Evolutionary conservation across 1,140 invertebrate genomes (phyloP).

Genomic region (Zophobas morio): DNA sequence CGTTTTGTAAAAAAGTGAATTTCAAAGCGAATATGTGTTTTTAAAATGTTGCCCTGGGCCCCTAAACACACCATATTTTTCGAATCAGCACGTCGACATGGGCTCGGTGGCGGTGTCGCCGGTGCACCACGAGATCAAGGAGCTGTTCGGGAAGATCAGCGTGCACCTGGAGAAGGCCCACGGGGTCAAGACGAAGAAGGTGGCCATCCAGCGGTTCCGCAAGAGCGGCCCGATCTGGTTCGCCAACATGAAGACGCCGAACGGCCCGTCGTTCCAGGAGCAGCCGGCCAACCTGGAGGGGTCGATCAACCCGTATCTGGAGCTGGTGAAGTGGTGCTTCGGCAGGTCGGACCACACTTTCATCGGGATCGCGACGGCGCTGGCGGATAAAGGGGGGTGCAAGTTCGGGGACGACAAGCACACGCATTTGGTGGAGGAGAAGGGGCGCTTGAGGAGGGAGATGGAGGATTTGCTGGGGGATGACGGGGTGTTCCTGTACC

Average conservation of each 20-base stretch:
- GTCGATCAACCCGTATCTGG: conserved; percentile 74
- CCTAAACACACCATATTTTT: too few relatives aligned
- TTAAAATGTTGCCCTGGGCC: too few relatives aligned
- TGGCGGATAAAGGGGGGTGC: conserved; percentile 77
- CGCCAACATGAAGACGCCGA: conserved; percentile 78
- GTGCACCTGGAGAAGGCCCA: conserved; percentile 74
- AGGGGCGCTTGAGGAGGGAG: conserved; percentile 70
- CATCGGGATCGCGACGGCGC: conserved; percentile 82
- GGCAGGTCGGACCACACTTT: conserved; percentile 88
- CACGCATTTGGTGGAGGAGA: conserved; percentile 69
- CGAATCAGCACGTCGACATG: too few relatives aligned
- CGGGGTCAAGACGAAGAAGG: conserved; percentile 73
- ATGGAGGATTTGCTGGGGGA: conserved; percentile 81
- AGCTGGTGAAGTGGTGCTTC: conserved; percentile 82
- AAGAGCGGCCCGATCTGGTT: conserved; percentile 80
- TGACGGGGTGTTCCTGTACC: conserved; percentile 91
- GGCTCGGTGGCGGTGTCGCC: conserved; percentile 80
- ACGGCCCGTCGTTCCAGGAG: conserved; percentile 75
- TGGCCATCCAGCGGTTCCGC: conserved; percentile 71
- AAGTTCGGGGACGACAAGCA: conserved; percentile 73
- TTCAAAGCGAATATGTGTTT: too few relatives aligned
- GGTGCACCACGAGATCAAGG: conserved; percentile 82
- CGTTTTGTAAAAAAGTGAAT: too few relatives aligned
- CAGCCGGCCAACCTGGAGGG: conserved; percentile 79
- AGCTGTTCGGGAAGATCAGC: conserved; percentile 77